A percentile compares a stretch with the other conserved stretches of the same genome.
Conservation (phyloP, 2,797 vertebrate genomes). For the Brachyalestes nurse region DNA sequence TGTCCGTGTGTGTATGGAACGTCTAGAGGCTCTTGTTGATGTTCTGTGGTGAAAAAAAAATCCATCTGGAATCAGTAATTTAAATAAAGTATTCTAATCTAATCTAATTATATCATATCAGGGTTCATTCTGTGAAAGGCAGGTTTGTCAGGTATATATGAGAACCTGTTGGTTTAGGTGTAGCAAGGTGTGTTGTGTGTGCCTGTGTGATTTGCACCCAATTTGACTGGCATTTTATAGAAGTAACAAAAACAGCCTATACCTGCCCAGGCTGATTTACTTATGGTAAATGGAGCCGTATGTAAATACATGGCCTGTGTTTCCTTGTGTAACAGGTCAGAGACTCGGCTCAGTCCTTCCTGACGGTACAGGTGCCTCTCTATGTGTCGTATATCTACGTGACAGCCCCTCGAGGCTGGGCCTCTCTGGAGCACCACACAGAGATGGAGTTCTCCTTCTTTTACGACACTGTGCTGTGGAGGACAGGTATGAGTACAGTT, state of each 20-base stretch:
- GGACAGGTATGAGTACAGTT: constrained; percentile 82
- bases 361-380: constrained; percentile 95
- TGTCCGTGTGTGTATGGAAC: no score
- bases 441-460: constrained; percentile 99
- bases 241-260: neutral
- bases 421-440: constrained; percentile 96
- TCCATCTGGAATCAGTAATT: no score
- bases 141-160: no score
- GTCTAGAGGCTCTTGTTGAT: no score
- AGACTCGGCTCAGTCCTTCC: constrained; percentile 96
- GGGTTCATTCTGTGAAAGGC: no score
- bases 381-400: constrained; percentile 98
- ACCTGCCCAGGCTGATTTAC: constrained; percentile 19
- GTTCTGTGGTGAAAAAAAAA: no score
- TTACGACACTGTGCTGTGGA: constrained; percentile 97
- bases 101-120: no score
- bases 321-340: constrained; percentile 81
- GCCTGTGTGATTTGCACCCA: neutral
- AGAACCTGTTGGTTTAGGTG: no score
- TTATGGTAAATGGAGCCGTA: neutral
- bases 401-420: constrained; percentile 94
- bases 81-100: no score
- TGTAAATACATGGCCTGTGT: neutral
- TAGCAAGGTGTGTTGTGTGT: constrained; percentile 4
- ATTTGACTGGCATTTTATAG: neutral